phyloP scores from a whole-genome alignment of 2,888 invertebrate genomes.

The Himalopsyche anomala region DNA sequence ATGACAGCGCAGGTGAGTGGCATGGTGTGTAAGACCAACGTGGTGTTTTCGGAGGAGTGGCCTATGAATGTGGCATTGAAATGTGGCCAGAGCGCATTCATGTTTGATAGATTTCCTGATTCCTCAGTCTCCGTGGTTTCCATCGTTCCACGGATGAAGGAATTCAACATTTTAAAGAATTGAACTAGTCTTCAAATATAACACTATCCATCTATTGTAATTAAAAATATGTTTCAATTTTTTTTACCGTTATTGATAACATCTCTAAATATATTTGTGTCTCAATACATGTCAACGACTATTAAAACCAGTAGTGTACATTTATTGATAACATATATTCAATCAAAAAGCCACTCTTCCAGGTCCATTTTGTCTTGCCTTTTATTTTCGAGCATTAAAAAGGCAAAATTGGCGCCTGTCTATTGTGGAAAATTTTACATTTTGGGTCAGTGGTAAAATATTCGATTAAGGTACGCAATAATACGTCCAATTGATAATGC shows the following conservation, averaged over 20 bases:
- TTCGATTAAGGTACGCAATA: not conserved
- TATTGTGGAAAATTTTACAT: conserved; percentile 12
- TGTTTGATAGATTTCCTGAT: conserved; percentile 44
- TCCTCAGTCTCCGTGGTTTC: conserved; percentile 54
- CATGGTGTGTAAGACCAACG: conserved; percentile 54
- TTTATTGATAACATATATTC: too few relatives aligned
- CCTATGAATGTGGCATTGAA: conserved; percentile 54
- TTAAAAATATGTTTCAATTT: too few relatives aligned
- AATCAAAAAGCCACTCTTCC: too few relatives aligned
- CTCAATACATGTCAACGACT: too few relatives aligned
- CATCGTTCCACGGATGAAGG: conserved; percentile 49
- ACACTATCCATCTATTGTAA: too few relatives aligned
- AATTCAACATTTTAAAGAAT: conserved; percentile 42
- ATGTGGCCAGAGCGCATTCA: conserved; percentile 50
- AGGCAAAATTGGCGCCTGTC: not conserved
- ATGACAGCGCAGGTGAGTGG: conserved; percentile 70
- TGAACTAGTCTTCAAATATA: too few relatives aligned
- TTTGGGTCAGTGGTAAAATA: conserved; percentile 35
- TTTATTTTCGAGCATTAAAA: not conserved
- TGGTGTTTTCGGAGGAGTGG: conserved; percentile 48
- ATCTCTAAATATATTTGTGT: too few relatives aligned
- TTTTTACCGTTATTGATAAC: too few relatives aligned
- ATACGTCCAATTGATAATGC: conserved; percentile 35
- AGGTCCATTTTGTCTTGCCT: too few relatives aligned
- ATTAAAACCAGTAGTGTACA: too few relatives aligned